Conservation (phyloP, 1,140 invertebrate species). For the Rhopalosiphum padi region DNA sequence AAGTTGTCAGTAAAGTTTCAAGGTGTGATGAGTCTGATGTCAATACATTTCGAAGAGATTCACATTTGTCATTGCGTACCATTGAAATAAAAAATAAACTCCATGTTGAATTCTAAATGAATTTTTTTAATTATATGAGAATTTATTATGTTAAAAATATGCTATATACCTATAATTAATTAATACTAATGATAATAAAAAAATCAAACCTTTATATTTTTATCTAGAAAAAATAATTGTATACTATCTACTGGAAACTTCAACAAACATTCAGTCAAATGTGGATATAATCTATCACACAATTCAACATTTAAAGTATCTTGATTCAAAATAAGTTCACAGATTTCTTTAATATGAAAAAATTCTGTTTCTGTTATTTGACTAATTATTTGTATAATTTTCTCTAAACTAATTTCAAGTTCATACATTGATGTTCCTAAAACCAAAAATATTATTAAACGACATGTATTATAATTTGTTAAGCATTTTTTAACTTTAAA, state of each 20-base stretch:
- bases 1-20: conserved; percentile 8
- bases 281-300: conserved; percentile 2
- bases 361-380: background rate
- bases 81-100: conserved; percentile 44
- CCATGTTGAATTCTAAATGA: background rate
- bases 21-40: background rate
- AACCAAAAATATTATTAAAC: background rate
- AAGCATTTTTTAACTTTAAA: background rate
- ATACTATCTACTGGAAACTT: conserved; percentile 29
- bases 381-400: conserved; percentile 25
- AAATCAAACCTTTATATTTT: conserved; percentile 40
- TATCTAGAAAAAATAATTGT: conserved; percentile 27
- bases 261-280: conserved; percentile 11
- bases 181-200: background rate
- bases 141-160: background rate
- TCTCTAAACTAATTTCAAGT: background rate
- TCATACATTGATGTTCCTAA: background rate
- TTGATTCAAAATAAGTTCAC: conserved; percentile 44
- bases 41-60: background rate
- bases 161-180: background rate
- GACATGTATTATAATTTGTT: background rate
- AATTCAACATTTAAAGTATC: background rate
- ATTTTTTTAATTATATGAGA: background rate
- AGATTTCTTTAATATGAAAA: conserved; percentile 24
- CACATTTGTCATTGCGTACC: background rate